Evolutionary conservation across 2,797 vertebrate species (phyloP), one percentile per base, ranked within the genome.

Genomic region (Meda fulgida): DNA sequence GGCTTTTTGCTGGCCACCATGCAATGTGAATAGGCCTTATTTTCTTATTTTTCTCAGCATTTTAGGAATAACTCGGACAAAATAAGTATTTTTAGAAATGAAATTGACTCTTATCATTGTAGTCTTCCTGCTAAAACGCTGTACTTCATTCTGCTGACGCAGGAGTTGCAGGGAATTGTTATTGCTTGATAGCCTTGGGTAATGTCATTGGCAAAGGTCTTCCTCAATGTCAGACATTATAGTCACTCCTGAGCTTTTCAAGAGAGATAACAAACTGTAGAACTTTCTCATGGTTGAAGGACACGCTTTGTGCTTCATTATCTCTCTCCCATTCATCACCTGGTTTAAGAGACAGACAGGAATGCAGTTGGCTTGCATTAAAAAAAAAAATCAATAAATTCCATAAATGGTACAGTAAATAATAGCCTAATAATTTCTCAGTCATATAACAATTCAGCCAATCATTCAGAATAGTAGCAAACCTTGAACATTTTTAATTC

Each of bases 201-300:
- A 11, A 10, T 38, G 79, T 53, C 79, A 70, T 70, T 70, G 79
- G 31, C 16, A 36, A 72, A 51, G 78, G 78, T 48, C 78, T 51
- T 66, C 23, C 16, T 70, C 79, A 81, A 81, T 81, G 79, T 66
- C 66, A 81, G 79, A 70, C 66, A n/a, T 53, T 29, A 53, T 34
- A 51, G 43, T 34, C 40, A 9, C 26, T 34, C 58, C 19, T 23
- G 40, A 79, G 58, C 26, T 14, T 21, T 63, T 31, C 23, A 31
- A 31, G 40, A 23, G 46, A 80, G 65, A 81, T 55, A 69, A 78
- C 34, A 38, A 53, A 70, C 46, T 5, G 40, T 3, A 65, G 60
- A 31, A 21, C 21, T 43, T 53, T 63, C 5, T 36, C 78, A 11
- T n/a, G 26, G 26, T 8, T 66, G 60, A 66, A 79, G 58, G 77